Evolutionary conservation across 2,797 vertebrate species (phyloP).

Genomic region (Columba guinea): DNA sequence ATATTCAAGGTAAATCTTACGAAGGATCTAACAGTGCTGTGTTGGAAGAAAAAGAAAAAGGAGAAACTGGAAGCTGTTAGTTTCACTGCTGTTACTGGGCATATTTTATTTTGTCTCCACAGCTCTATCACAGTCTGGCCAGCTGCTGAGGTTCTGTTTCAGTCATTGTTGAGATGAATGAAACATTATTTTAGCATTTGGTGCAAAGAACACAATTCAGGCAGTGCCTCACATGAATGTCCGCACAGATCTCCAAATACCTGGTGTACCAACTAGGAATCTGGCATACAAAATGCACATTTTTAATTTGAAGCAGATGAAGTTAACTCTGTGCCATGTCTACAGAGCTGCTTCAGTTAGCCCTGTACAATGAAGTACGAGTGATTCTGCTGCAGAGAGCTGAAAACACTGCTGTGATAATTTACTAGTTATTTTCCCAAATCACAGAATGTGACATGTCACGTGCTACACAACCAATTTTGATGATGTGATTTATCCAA

Average conservation of each 20-base stretch:
- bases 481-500: background rate
- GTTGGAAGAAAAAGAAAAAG: slow-evolving; percentile 27
- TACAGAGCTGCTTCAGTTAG: background rate
- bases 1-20: slow-evolving; percentile 52
- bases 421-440: background rate
- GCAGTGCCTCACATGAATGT: background rate
- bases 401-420: background rate
- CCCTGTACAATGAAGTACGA: background rate
- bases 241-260: background rate
- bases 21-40: slow-evolving; percentile 33
- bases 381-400: background rate
- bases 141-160: slow-evolving; percentile 38
- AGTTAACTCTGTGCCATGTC: background rate
- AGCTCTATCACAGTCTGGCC: background rate
- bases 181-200: background rate
- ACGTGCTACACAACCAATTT: background rate
- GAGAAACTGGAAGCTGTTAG: slow-evolving; percentile 26
- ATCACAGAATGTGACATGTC: background rate
- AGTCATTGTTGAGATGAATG: background rate
- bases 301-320: slow-evolving; percentile 9
- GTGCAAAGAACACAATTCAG: background rate
- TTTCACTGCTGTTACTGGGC: background rate
- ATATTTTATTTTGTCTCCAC: slow-evolving; percentile 11
- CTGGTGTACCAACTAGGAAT: background rate
- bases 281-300: background rate